Conservation (phyloP, 1,140 invertebrate genomes). For the Drosophila teissieri region DNA sequence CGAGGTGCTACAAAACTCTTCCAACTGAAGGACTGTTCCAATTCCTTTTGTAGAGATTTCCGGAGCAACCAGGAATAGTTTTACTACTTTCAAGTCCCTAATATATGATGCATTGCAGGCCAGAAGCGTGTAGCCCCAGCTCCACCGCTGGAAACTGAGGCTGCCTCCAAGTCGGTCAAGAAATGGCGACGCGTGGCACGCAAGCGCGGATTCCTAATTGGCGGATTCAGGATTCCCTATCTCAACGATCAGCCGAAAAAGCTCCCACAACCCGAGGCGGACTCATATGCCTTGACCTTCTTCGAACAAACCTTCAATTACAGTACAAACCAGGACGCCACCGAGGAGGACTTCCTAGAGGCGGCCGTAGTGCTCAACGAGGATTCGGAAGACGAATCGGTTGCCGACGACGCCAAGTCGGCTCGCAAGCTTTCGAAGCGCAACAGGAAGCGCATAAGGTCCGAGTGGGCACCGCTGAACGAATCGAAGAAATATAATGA, state of each 20-base stretch:
- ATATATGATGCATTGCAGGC: slow-evolving; percentile 6
- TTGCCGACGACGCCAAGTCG: slow-evolving; percentile 37
- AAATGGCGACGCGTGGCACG: slow-evolving; percentile 63
- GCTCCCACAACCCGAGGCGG: slow-evolving; percentile 58
- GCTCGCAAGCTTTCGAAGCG: slow-evolving; percentile 56
- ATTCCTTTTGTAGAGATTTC: no score
- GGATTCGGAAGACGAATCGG: slow-evolving; percentile 19
- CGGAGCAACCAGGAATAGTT: not conserved
- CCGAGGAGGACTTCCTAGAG: slow-evolving; percentile 54
- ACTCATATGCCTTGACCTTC: slow-evolving; percentile 67
- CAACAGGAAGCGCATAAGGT: slow-evolving; percentile 52
- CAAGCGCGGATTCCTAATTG: slow-evolving; percentile 66
- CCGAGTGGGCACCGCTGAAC: slow-evolving; percentile 45
- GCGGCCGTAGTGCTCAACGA: slow-evolving; percentile 41
- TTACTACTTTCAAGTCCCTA: not conserved
- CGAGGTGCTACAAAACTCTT: no score
- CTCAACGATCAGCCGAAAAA: slow-evolving; percentile 48
- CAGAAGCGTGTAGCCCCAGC: slow-evolving; percentile 45
- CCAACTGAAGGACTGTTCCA: no score
- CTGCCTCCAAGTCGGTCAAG: slow-evolving; percentile 53
- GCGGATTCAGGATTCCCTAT: slow-evolving; percentile 58
- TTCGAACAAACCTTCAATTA: slow-evolving; percentile 67
- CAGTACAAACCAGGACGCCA: slow-evolving; percentile 64
- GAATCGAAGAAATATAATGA: slow-evolving; percentile 52
- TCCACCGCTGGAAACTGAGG: slow-evolving; percentile 4